phyloP scores from a whole-genome alignment of 2,797 vertebrate species.

The Pseudochromis fuscus region DNA sequence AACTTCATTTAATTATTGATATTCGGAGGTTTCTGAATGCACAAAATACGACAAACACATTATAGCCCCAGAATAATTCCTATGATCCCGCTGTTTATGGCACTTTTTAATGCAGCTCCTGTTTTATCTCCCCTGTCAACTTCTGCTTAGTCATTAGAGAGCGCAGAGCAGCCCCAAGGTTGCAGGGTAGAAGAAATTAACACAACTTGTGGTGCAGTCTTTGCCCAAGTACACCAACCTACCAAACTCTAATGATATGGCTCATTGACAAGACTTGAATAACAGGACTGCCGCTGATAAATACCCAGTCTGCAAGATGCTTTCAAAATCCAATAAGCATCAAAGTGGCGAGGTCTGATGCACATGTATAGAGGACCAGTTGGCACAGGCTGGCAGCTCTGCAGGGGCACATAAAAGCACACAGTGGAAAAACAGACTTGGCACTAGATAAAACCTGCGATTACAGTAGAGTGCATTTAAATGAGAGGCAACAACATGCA shows the following conservation, averaged over 20 bases:
- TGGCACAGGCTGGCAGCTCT: conserved; percentile 54
- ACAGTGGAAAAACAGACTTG: conserved; percentile 61
- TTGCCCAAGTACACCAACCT: conserved; percentile 45
- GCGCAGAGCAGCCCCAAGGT: conserved; percentile 53
- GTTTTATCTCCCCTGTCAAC: conserved; percentile 56
- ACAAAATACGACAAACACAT: conserved; percentile 1
- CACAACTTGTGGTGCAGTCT: conserved; percentile 32
- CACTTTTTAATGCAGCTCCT: conserved; percentile 15
- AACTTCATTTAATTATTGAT: conserved; percentile 5
- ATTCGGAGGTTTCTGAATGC: conserved; percentile 6
- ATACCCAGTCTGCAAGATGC: conserved; percentile 42
- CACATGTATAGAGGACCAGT: conserved; percentile 49
- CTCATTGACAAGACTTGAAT: conserved; percentile 35
- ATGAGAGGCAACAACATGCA: conserved; percentile 49
- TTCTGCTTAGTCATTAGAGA: conserved; percentile 69
- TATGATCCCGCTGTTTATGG: conserved; percentile 28
- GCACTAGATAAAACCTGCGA: conserved; percentile 56
- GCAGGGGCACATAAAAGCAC: conserved; percentile 61
- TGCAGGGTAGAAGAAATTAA: conserved; percentile 55
- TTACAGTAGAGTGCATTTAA: conserved; percentile 65
- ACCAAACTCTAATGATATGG: conserved; percentile 38
- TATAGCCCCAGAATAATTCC: conserved; percentile 5
- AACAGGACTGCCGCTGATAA: conserved; percentile 29
- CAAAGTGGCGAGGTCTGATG: conserved; percentile 47
- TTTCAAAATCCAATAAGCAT: conserved; percentile 63